A percentile compares a stretch with the other conserved stretches of the same genome.
Evolutionary conservation across 2,888 invertebrate species (phyloP).

Genomic region (Drosophila birchii): DNA sequence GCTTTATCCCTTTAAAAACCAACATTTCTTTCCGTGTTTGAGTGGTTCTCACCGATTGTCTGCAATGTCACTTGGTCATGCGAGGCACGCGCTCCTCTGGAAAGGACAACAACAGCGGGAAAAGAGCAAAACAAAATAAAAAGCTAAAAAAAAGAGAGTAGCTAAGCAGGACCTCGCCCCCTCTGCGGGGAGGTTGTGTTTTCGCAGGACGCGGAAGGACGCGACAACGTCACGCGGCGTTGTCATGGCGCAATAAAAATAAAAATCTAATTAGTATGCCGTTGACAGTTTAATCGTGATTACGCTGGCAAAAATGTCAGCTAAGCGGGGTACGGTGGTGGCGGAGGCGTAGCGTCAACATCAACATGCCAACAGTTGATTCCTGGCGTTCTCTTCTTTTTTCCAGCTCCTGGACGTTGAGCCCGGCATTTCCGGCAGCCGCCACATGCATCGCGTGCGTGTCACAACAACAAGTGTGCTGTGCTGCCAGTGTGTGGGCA

Average conservation of each 20-base stretch:
- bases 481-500: conserved; percentile 17
- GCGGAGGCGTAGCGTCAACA: conserved; percentile 67
- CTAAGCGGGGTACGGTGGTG: conserved; percentile 25
- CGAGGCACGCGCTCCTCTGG: conserved; percentile 63
- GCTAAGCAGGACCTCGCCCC: conserved; percentile 48
- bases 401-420: conserved; percentile 64
- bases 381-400: conserved; percentile 54
- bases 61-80: conserved; percentile 63
- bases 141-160: conserved; percentile 32
- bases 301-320: conserved; percentile 83
- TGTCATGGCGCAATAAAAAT: conserved; percentile 81
- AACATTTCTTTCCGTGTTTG: background rate
- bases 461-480: conserved; percentile 53
- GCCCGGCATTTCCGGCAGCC: conserved; percentile 78
- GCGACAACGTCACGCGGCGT: conserved; percentile 74
- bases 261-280: conserved; percentile 85
- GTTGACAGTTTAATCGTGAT: conserved; percentile 85
- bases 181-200: conserved; percentile 11
- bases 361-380: conserved; percentile 81
- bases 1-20: too few species aligned
- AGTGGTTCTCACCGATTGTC: conserved; percentile 4
- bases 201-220: conserved; percentile 33
- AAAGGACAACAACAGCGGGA: conserved; percentile 31
- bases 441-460: conserved; percentile 66
- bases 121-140: conserved; percentile 11